Percentiles rank a stretch among this genome's conserved stretches.
Conservation (phyloP, 2,797 vertebrate genomes). For the Triplophysa bombifrons region DNA sequence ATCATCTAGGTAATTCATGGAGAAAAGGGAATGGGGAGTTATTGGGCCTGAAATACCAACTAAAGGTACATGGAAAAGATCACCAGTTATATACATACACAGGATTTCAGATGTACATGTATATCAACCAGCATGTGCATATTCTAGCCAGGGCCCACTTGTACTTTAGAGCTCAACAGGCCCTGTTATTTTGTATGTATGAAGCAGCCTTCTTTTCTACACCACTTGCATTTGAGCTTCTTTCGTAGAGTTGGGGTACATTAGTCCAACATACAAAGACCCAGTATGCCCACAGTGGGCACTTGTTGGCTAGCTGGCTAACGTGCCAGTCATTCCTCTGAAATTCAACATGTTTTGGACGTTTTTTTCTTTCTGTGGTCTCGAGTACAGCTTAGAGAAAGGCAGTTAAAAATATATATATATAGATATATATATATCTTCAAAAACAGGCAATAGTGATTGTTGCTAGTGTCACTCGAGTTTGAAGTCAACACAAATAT, state of each 20-base stretch:
- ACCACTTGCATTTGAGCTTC: constrained; percentile 67
- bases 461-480: constrained; percentile 70
- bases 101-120: constrained; percentile 63
- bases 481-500: constrained; percentile 60
- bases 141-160: constrained; percentile 72
- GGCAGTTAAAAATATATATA: constrained; percentile 62
- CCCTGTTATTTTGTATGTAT: constrained; percentile 59
- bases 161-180: constrained; percentile 60
- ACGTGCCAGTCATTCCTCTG: constrained; percentile 24
- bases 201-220: constrained; percentile 62
- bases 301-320: constrained; percentile 57
- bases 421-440: constrained; percentile 17
- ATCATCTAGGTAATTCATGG: constrained; percentile 75
- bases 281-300: constrained; percentile 63
- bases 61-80: constrained; percentile 33
- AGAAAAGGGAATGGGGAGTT: constrained; percentile 63
- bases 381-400: constrained; percentile 75
- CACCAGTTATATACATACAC: constrained; percentile 61
- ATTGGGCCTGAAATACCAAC: constrained; percentile 39
- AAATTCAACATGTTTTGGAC: constrained; percentile 57
- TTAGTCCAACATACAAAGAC: constrained; percentile 35
- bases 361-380: constrained; percentile 63
- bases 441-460: constrained; percentile 78
- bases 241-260: constrained; percentile 50
- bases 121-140: constrained; percentile 79